phyloP scores from a whole-genome alignment of 2,113 vertebrate genomes.

The Abramis brama region DNA sequence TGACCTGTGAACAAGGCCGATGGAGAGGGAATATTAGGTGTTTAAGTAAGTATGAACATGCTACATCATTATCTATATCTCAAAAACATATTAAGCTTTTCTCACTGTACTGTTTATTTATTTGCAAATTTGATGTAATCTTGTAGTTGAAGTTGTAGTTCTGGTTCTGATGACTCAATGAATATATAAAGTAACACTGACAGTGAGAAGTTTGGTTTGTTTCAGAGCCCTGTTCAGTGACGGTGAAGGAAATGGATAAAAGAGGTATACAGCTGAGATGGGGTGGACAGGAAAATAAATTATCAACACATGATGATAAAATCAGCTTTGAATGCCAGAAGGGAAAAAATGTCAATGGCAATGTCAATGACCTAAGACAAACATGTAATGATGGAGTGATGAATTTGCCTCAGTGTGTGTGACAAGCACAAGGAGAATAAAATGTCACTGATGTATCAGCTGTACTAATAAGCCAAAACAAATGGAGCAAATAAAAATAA shows the following conservation, averaged over 20 bases:
- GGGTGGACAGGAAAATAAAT: fast-evolving
- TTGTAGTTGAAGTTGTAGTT: too few relatives aligned
- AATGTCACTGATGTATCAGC: background rate
- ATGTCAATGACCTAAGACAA: background rate
- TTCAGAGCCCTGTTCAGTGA: background rate
- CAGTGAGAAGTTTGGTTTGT: background rate
- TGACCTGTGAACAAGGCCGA: constrained; percentile 48
- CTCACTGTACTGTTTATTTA: too few relatives aligned
- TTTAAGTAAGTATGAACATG: constrained; percentile 55
- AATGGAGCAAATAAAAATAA: background rate
- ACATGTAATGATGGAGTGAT: background rate
- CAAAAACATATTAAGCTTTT: too few relatives aligned
- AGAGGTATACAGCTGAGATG: background rate
- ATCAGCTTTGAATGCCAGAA: background rate
- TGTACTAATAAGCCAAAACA: background rate
- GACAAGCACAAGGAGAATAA: background rate
- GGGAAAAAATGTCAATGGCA: fast-evolving
- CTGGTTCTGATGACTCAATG: background rate
- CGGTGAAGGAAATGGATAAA: background rate
- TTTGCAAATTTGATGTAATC: too few relatives aligned
- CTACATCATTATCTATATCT: too few relatives aligned
- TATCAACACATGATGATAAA: fast-evolving
- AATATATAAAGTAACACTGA: background rate
- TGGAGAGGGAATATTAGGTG: constrained; percentile 57
- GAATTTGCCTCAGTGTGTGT: background rate